Evolutionary conservation across 2,888 invertebrate species (phyloP).

Genomic region (Andrena chrysosceles): DNA sequence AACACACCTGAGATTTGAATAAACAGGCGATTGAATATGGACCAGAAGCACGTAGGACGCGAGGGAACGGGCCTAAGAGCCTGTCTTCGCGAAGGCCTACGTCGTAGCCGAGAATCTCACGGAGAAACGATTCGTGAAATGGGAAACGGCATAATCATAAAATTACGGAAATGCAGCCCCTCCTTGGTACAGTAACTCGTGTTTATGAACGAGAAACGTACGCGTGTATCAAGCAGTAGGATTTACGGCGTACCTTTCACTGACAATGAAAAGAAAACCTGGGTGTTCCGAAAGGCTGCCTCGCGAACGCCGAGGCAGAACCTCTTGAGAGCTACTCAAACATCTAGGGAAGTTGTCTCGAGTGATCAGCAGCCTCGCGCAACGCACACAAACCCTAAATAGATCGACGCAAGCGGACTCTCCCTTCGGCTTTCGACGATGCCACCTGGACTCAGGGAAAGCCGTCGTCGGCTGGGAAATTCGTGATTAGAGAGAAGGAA

Average conservation of each 20-base stretch:
- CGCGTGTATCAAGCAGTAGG: conserved; percentile 36
- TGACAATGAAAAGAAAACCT: conserved; percentile 36
- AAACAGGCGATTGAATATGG: not conserved
- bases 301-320: no score
- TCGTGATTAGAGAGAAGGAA: conserved; percentile 26
- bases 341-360: no score
- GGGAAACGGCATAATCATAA: conserved; percentile 30
- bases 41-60: not conserved
- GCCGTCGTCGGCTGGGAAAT: not conserved
- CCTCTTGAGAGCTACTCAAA: no score
- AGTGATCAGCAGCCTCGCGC: no score
- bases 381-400: no score
- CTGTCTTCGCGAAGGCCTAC: not conserved
- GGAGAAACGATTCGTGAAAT: conserved; percentile 27
- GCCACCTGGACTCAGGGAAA: not conserved
- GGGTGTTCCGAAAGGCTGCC: not conserved
- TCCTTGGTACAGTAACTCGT: not conserved
- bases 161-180: conserved; percentile 37
- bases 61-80: not conserved
- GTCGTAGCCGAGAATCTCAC: not conserved
- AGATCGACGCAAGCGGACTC: not conserved
- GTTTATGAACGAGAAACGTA: conserved; percentile 50
- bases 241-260: conserved; percentile 37
- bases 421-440: not conserved
- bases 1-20: not conserved